Conservation (phyloP, 2,113 vertebrate genomes). For the Hippocampus abdominalis region DNA sequence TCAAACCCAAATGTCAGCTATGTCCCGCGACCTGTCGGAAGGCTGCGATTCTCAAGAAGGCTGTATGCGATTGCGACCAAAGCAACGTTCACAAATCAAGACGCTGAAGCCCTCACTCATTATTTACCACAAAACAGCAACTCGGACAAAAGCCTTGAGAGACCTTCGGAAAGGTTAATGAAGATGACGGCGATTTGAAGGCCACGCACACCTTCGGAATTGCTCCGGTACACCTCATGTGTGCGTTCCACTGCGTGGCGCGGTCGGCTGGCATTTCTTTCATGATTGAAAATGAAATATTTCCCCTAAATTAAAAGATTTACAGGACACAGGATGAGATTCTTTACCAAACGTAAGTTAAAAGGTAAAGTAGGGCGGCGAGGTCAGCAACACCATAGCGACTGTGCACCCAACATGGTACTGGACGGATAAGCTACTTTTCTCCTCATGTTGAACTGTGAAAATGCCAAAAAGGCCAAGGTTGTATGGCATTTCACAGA, state of each 20-base stretch:
- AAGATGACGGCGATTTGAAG: constrained; percentile 43
- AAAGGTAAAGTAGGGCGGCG: too few relatives aligned
- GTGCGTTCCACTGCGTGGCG: constrained; percentile 6
- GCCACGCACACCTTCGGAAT: constrained; percentile 38
- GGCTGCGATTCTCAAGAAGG: constrained; percentile 2
- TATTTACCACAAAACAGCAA: constrained; percentile 43
- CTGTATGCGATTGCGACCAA: constrained; percentile 20
- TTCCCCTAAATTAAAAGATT: constrained; percentile 39
- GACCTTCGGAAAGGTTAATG: constrained; percentile 65
- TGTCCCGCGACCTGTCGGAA: constrained; percentile 37
- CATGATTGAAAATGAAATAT: constrained; percentile 71
- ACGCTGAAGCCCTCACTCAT: constrained; percentile 44
- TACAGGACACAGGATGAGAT: neutral
- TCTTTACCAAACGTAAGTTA: too few relatives aligned
- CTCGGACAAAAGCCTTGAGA: constrained; percentile 1
- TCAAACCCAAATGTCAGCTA: constrained; percentile 39
- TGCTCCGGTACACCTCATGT: constrained; percentile 6
- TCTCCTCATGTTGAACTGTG: too few relatives aligned
- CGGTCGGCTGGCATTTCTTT: constrained; percentile 64
- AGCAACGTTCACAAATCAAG: constrained; percentile 35
- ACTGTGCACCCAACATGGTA: too few relatives aligned
- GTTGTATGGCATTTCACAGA: neutral
- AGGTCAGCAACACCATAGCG: too few relatives aligned
- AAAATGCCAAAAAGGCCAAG: neutral
- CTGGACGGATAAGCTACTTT: neutral